These are phyloP conservation scores for Spheniscus mendiculus DNA, from an alignment of 2,113 vertebrate genomes.

Conservation along the genomic window DNA sequence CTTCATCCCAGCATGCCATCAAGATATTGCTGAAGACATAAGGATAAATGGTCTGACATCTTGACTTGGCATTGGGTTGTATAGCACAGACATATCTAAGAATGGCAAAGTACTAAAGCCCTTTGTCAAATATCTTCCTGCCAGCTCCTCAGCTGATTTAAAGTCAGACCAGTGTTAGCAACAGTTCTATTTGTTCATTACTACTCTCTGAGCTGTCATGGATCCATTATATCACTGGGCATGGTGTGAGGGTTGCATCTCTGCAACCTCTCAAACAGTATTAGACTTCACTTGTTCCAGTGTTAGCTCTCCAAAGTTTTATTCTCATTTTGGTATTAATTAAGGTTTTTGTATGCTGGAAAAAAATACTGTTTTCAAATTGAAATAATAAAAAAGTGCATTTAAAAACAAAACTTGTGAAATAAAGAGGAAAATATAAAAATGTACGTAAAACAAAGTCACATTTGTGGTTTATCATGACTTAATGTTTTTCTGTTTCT, in stretches of 20 bases:
- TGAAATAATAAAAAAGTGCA: background rate
- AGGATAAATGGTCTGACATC: background rate
- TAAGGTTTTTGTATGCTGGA: rapidly evolving
- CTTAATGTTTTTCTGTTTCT: background rate
- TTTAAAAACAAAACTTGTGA: background rate
- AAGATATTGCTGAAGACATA: background rate
- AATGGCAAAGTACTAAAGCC: background rate
- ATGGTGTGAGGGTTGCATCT: rapidly evolving
- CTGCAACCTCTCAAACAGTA: background rate
- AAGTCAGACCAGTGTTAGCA: background rate
- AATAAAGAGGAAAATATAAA: background rate
- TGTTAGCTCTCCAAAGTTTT: background rate
- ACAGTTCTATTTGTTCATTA: background rate
- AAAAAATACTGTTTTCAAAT: background rate
- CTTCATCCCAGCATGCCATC: background rate
- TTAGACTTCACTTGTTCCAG: background rate
- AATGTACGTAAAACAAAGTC: rapidly evolving
- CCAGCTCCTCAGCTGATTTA: background rate
- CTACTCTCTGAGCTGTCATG: background rate
- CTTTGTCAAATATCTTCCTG: background rate
- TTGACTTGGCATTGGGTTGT: background rate
- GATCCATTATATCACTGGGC: rapidly evolving
- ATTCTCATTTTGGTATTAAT: background rate
- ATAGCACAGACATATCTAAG: background rate
- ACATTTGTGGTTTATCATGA: background rate